Conservation (phyloP, 2,888 invertebrate genomes). For the Drosophila fungiperda region DNA sequence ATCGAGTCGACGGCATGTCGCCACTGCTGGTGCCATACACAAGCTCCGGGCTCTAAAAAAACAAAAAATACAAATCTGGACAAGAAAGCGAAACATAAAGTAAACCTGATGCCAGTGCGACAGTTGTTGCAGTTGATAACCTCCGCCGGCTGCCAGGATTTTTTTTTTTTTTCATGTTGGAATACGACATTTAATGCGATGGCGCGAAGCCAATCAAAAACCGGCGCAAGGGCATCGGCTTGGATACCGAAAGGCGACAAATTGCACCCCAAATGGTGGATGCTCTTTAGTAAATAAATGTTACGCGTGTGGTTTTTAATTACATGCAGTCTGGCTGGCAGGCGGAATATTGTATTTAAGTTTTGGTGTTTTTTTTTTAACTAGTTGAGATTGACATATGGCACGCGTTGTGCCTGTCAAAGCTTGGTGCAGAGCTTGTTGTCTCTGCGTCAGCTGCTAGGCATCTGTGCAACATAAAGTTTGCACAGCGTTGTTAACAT, state of each 20-base stretch:
- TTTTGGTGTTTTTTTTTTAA: slow-evolving; percentile 23
- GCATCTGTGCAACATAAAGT: slow-evolving; percentile 61
- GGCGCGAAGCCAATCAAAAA: slow-evolving; percentile 83
- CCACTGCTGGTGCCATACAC: slow-evolving; percentile 60
- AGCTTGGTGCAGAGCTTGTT: slow-evolving; percentile 46
- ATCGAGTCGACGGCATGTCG: slow-evolving; percentile 52
- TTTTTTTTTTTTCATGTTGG: slow-evolving; percentile 28
- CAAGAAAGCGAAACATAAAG: slow-evolving; percentile 34
- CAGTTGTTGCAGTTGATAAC: slow-evolving; percentile 57
- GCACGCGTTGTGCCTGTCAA: slow-evolving; percentile 65
- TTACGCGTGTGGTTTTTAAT: slow-evolving; percentile 75
- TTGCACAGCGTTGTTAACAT: slow-evolving; percentile 65
- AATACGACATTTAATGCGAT: slow-evolving; percentile 51
- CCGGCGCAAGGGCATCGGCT: slow-evolving; percentile 67
- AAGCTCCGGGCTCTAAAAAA: slow-evolving; percentile 19
- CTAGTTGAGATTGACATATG: slow-evolving; percentile 58
- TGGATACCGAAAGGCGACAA: slow-evolving; percentile 34
- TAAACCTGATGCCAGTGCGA: slow-evolving; percentile 60
- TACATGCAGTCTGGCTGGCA: slow-evolving; percentile 51
- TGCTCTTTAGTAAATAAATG: slow-evolving; percentile 62
- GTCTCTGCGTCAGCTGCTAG: slow-evolving; percentile 67
- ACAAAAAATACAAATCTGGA: slow-evolving; percentile 39
- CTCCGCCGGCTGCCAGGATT: slow-evolving; percentile 59
- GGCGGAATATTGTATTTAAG: slow-evolving; percentile 28
- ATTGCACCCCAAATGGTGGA: slow-evolving; percentile 43